phyloP scores from a whole-genome alignment of 2,113 vertebrate species.

The Alexandromys fortis region DNA sequence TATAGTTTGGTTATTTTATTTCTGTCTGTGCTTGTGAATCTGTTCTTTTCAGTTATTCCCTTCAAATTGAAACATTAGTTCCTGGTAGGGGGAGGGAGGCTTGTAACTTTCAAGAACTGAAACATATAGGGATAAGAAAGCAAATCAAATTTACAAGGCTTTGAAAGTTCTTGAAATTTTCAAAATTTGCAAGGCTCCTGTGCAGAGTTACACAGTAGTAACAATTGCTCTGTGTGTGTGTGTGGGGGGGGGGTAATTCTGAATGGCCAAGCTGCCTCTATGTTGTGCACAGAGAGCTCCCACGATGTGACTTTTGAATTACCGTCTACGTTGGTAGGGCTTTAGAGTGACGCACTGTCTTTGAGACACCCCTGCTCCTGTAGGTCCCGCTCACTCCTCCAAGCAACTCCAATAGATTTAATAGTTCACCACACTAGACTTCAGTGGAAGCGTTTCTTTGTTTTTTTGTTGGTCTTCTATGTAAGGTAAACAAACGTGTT shows the following conservation, averaged over 20 bases:
- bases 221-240: not conserved
- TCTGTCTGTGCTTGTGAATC: not conserved
- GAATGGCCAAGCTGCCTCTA: not conserved
- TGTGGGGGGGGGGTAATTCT: accelerated
- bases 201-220: not conserved
- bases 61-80: not conserved
- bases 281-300: not conserved
- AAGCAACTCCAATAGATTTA: not conserved
- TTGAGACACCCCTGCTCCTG: not conserved
- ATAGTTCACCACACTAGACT: not conserved
- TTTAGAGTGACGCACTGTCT: not conserved
- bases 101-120: not conserved
- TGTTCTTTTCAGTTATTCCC: not conserved
- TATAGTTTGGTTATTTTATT: not conserved
- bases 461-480: not conserved
- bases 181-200: not conserved
- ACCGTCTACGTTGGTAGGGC: not conserved
- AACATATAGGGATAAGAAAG: not conserved
- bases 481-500: not conserved
- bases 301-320: not conserved
- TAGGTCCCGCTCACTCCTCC: not conserved
- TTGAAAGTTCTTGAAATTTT: not conserved
- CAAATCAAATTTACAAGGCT: not conserved
- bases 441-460: not conserved
- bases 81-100: not conserved